Evolutionary conservation across 2,888 invertebrate species (phyloP).

Genomic region (Theristus sp.): DNA sequence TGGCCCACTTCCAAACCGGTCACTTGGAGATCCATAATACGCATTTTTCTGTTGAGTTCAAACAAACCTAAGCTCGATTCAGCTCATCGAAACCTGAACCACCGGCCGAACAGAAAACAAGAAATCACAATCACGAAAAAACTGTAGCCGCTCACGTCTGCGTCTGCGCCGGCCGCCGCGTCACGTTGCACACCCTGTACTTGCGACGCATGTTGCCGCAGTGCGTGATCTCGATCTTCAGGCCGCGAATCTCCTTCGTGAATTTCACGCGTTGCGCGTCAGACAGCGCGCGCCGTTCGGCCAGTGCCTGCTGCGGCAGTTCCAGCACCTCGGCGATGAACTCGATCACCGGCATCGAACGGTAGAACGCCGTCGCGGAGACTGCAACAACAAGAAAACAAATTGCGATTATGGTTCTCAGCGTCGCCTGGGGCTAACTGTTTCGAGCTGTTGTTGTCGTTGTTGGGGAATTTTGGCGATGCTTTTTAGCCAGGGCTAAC

Average conservation of each 20-base stretch:
- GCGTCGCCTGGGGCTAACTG: no score
- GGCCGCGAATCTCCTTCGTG: conserved; percentile 98
- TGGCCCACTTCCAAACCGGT: no score
- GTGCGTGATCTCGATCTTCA: conserved; percentile 99
- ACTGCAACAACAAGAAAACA: no score
- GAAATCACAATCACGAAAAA: neutral
- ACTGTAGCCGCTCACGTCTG: conserved; percentile 52
- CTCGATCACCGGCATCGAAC: conserved; percentile 97
- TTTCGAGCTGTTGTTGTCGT: no score
- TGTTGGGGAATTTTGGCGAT: no score
- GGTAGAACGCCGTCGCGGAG: conserved; percentile 98
- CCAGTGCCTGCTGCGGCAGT: conserved; percentile 58
- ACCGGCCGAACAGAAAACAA: no score
- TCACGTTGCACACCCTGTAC: conserved; percentile 98
- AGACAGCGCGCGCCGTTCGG: conserved; percentile 23
- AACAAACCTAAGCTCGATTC: no score
- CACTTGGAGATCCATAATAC: no score
- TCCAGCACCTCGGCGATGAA: conserved; percentile 99
- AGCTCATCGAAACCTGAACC: no score
- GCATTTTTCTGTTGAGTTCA: no score
- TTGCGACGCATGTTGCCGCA: conserved; percentile 97
- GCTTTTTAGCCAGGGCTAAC: no score
- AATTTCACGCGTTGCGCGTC: conserved; percentile 55
- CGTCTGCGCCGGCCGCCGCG: conserved; percentile 93
- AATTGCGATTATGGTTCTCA: no score